Evolutionary conservation across 2,797 vertebrate genomes (phyloP).

Genomic region (Brachymystax lenok): DNA sequence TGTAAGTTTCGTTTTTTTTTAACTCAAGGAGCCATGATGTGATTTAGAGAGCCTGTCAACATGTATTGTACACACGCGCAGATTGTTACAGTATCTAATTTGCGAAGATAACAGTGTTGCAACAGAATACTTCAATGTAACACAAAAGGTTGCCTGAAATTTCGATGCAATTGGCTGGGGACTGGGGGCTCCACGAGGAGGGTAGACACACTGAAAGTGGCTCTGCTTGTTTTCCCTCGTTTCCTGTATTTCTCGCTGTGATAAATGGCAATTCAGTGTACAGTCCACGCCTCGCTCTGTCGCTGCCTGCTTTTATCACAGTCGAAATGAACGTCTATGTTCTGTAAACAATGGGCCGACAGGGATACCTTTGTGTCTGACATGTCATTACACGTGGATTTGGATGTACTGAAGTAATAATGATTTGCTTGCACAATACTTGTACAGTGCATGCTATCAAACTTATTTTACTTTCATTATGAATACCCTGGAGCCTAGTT

Average conservation of each 20-base stretch:
- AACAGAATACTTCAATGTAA: not conserved
- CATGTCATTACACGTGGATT: not conserved
- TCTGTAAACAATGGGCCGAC: not conserved
- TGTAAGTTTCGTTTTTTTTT: too few species aligned
- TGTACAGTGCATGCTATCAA: not conserved
- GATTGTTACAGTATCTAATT: not conserved
- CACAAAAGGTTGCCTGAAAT: not conserved
- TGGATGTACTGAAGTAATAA: not conserved
- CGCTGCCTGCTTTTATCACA: slow-evolving; percentile 34
- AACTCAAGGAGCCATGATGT: not conserved
- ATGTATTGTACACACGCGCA: not conserved
- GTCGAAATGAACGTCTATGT: not conserved
- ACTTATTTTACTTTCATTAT: not conserved
- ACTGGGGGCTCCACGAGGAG: slow-evolving; percentile 60
- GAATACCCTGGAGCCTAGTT: not conserved
- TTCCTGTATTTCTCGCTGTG: slow-evolving; percentile 82
- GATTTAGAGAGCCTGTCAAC: not conserved
- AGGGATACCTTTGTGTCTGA: not conserved
- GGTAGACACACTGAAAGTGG: slow-evolving; percentile 20
- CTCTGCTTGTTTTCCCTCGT: slow-evolving; percentile 60
- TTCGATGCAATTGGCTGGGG: slow-evolving; percentile 43
- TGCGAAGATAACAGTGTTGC: not conserved
- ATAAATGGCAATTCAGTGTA: slow-evolving; percentile 66
- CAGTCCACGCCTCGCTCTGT: slow-evolving; percentile 53
- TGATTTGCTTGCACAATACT: not conserved